Conservation (phyloP, 92 coral and sea anemone genomes). For the Anthopleura xanthogrammica region DNA sequence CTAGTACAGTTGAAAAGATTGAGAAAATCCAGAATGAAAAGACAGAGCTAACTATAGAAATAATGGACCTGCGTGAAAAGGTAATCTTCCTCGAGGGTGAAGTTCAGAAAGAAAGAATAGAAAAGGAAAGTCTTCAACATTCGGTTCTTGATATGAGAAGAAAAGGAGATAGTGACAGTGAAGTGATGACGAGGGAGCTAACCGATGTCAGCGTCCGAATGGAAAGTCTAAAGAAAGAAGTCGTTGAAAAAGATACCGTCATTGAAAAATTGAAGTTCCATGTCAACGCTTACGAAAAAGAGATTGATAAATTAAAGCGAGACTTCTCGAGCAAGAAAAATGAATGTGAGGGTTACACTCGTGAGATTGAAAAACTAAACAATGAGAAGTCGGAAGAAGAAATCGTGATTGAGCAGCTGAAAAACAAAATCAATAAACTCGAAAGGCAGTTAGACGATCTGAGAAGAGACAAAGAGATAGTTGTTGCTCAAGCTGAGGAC, state of each 20-base stretch:
- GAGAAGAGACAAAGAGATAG: conserved; percentile 73
- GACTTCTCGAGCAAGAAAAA: conserved; percentile 75
- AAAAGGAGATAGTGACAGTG: conserved; percentile 70
- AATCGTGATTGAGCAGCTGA: conserved; percentile 65
- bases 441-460: conserved; percentile 72
- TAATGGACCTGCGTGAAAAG: conserved; percentile 82
- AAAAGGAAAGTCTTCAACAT: conserved; percentile 54
- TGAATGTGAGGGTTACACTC: conserved; percentile 58
- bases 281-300: conserved; percentile 71
- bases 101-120: conserved; percentile 58
- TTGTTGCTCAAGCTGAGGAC: conserved; percentile 65
- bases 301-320: conserved; percentile 72
- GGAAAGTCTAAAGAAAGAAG: conserved; percentile 72
- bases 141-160: conserved; percentile 46
- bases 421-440: conserved; percentile 64
- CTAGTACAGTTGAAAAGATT: conserved; percentile 64
- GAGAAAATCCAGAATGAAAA: conserved; percentile 82
- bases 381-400: conserved; percentile 75
- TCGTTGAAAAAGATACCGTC: conserved; percentile 76
- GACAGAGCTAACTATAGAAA: conserved; percentile 84
- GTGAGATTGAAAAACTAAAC: conserved; percentile 63
- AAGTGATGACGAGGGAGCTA: conserved; percentile 59
- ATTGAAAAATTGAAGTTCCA: conserved; percentile 81
- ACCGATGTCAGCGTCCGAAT: conserved; percentile 67
- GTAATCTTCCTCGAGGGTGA: conserved; percentile 74